Conservation (phyloP, 2,113 vertebrate species). For the Silurus meridionalis region DNA sequence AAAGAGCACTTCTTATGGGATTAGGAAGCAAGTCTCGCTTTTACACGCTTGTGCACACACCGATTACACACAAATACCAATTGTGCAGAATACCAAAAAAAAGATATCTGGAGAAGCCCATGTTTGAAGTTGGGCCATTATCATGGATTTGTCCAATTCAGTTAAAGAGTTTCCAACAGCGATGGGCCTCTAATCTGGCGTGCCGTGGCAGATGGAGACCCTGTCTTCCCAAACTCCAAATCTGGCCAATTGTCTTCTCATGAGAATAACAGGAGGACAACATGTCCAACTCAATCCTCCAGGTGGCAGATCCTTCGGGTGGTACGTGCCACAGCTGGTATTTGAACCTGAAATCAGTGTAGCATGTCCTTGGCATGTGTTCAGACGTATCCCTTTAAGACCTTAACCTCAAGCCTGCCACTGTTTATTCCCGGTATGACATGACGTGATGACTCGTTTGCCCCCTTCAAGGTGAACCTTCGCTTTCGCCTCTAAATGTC, state of each 20-base stretch:
- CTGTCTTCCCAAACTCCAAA: neutral
- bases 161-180: slow-evolving; percentile 8
- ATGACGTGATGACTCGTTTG: neutral
- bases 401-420: neutral
- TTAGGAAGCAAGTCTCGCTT: slow-evolving; percentile 27
- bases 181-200: neutral
- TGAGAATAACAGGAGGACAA: slow-evolving; percentile 21
- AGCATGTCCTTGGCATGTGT: slow-evolving; percentile 23
- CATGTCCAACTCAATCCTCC: neutral
- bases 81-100: slow-evolving; percentile 5
- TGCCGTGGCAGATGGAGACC: slow-evolving; percentile 17
- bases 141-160: slow-evolving; percentile 10
- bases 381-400: slow-evolving; percentile 1
- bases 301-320: slow-evolving; percentile 29
- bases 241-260: slow-evolving; percentile 15
- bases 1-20: slow-evolving; percentile 39
- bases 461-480: slow-evolving; percentile 25
- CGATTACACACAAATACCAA: neutral
- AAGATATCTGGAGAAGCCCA: neutral
- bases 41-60: neutral
- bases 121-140: neutral
- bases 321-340: slow-evolving; percentile 24
- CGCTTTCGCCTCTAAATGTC: neutral
- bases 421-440: neutral
- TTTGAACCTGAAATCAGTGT: slow-evolving; percentile 20